These are phyloP conservation scores for Xenops minutus DNA, from an alignment of 2,797 vertebrate genomes.

Conservation along the genomic window DNA sequence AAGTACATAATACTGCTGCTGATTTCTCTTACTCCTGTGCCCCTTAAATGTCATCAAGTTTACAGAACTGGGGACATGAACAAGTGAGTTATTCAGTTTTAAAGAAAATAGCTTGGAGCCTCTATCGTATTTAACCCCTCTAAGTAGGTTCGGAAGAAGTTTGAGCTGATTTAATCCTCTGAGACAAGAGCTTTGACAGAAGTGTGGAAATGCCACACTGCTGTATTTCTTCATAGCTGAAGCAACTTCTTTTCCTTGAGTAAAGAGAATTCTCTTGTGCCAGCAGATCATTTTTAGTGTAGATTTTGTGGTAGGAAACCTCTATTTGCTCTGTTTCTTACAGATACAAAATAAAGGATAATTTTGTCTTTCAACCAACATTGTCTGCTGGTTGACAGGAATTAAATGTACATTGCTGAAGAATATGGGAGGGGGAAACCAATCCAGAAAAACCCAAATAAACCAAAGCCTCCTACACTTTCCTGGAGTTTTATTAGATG, in stretches of 20 bases:
- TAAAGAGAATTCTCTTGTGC: background rate
- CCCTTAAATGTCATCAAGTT: slow-evolving; percentile 45
- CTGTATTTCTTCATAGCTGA: background rate
- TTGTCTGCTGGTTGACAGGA: background rate
- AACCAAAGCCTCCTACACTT: slow-evolving; percentile 9
- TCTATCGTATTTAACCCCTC: background rate
- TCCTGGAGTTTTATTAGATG: slow-evolving; percentile 28
- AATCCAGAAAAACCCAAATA: slow-evolving; percentile 6
- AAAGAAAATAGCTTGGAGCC: slow-evolving; percentile 24
- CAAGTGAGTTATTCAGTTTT: slow-evolving; percentile 18
- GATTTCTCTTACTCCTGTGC: slow-evolving; percentile 5
- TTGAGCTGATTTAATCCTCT: background rate
- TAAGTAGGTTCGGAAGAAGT: background rate
- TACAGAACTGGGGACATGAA: background rate
- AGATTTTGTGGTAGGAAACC: background rate
- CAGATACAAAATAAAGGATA: background rate
- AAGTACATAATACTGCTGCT: slow-evolving; percentile 36
- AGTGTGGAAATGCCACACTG: background rate
- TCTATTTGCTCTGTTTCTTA: background rate
- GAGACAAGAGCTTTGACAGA: background rate
- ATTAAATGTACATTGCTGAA: background rate
- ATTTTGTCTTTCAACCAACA: background rate
- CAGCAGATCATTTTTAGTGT: background rate
- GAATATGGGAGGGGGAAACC: background rate
- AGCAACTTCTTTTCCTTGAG: background rate